phyloP scores from a whole-genome alignment of 2,113 vertebrate genomes.

The Plecturocebus donacophilus region DNA sequence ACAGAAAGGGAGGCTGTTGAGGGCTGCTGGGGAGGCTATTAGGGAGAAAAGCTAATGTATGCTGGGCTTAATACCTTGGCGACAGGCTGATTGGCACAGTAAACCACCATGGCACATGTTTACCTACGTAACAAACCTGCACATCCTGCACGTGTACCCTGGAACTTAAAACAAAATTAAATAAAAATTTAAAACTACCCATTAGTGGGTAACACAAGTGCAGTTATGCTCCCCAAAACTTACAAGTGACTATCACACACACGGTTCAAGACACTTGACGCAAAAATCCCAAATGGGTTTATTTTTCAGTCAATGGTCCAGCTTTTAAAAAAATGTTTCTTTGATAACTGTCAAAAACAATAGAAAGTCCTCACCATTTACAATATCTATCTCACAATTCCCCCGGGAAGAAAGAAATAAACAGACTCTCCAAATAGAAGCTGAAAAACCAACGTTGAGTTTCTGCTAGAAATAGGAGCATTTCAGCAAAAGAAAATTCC shows the following conservation, averaged over 20 bases:
- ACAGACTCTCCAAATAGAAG: constrained; percentile 57
- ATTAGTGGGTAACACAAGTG: neutral
- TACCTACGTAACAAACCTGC: too few species aligned
- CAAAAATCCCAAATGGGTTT: constrained; percentile 21
- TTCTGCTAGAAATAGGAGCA: neutral
- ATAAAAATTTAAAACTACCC: too few species aligned
- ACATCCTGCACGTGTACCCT: too few species aligned
- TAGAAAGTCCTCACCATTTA: constrained; percentile 59
- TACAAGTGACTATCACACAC: neutral
- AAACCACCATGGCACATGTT: too few species aligned
- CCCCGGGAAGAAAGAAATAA: constrained; percentile 64
- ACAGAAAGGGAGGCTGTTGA: too few species aligned
- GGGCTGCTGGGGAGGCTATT: too few species aligned
- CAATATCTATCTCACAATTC: constrained; percentile 48
- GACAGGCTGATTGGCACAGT: too few species aligned
- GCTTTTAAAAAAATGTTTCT: constrained; percentile 18
- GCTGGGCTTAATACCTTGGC: too few species aligned
- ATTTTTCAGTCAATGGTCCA: neutral
- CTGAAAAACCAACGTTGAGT: neutral
- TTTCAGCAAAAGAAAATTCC: constrained; percentile 28
- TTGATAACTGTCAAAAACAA: constrained; percentile 73
- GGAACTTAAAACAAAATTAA: too few species aligned
- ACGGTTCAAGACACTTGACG: neutral
- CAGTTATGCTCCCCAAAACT: neutral
- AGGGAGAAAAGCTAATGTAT: too few species aligned